Evolutionary conservation across 1,140 invertebrate genomes (phyloP), one percentile per base, ranked within the genome.

Genomic region (Tetragnatha versicolor): DNA sequence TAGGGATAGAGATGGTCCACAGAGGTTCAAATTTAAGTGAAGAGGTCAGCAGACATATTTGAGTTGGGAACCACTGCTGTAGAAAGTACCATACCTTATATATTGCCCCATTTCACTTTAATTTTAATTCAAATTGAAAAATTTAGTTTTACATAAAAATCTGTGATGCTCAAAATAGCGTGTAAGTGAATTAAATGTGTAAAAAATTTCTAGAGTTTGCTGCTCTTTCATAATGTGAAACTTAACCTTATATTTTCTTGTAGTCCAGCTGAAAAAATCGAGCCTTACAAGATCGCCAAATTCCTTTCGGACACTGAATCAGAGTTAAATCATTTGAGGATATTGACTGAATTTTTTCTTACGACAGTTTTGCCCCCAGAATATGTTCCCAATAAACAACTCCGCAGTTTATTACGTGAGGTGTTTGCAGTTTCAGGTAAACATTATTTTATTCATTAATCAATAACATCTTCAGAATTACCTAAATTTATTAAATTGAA

Each of bases 371-470:
- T 96, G 83, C 94, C 94, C 35, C 88, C 90, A 70, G 90, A 91
- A 83, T 96, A 96, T 84, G 92, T 82, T 10, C 77, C 91, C 3
- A 86, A 93, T 77, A 88, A 91, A 4, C 92, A 93, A 42, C 86
- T 93, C 0, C 91, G 93, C 81, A 91, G 92, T 86, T 87, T 96
- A 69, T 84, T 97, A 37, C 89, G 92, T 81, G 94, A 96, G 88
- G 89, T 96, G 72, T 84, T 96, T 47, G 90, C 93, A 45, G 93
- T 91, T 82, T 92, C 93, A 90, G 91, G 94, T 95, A 87, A 87
- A 85, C 39, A 45, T 83, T 80, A 37, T 17, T 55, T 60, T 75
- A 6, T 58, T 69, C 58, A 53, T 61, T 37, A 20, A 9, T 12
- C 39, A 51, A 7, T 51, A n/a, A 9, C 17, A 4, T n/a, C 47